Conservation (phyloP, 2,113 vertebrate species). For the Nestor notabilis region DNA sequence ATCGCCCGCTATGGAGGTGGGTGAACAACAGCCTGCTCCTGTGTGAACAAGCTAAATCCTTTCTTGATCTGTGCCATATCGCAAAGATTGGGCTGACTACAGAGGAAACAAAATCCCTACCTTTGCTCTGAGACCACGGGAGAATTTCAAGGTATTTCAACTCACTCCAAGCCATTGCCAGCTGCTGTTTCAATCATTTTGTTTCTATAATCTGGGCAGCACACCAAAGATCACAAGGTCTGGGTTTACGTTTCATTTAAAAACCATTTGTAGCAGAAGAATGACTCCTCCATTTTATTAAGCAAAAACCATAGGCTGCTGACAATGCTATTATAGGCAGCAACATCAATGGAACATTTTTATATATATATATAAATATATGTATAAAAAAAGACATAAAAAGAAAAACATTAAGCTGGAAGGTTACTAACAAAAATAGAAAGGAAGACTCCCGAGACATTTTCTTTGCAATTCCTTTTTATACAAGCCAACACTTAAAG, state of each 20-base stretch:
- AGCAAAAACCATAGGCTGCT: neutral
- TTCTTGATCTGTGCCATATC: neutral
- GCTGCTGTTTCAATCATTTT: slow-evolving; percentile 40
- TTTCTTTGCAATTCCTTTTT: neutral
- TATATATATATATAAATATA: neutral
- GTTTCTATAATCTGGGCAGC: slow-evolving; percentile 23
- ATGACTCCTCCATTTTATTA: slow-evolving; percentile 13
- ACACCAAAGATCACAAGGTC: slow-evolving; percentile 54
- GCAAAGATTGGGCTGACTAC: neutral
- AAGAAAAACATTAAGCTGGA: neutral
- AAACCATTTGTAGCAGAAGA: neutral
- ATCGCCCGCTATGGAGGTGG: neutral
- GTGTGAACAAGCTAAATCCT: neutral
- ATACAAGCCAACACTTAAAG: neutral
- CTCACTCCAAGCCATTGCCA: neutral
- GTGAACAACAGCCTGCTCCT: neutral
- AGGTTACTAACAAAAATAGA: neutral
- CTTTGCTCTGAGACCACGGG: neutral
- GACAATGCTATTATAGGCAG: neutral
- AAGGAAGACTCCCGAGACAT: neutral
- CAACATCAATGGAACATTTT: neutral
- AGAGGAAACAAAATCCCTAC: neutral
- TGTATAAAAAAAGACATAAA: neutral
- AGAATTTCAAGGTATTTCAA: slow-evolving; percentile 7
- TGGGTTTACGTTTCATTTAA: slow-evolving; percentile 30